Base-by-base conservation (phyloP, 2,113 vertebrate species). In the Prunella himalayana region DNA sequence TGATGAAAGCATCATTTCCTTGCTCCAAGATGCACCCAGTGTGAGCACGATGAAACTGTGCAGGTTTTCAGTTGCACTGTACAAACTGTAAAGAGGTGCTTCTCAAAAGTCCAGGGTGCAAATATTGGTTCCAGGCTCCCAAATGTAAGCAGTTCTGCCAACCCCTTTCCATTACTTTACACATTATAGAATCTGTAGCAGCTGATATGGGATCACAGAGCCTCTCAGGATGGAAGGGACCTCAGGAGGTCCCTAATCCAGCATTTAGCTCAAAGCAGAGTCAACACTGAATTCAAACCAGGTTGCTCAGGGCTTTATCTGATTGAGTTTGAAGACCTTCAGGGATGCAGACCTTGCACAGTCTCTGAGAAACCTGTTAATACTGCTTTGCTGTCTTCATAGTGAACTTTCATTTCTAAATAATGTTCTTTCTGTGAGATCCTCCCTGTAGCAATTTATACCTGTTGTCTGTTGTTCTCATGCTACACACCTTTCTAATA, bases 1-100 rank as follows among this genome's bases (percentile, higher is more conserved):
- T 86, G 54, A 73, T 0, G 0, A 88, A 88, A 90, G 68, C 17
- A 35, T 66, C 0, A 0, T 63, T 78, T 80, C 21, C 44, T 71
- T 86, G 35, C 60, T 84, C 12, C 44, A n/a, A 28, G 86, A 28
- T 59, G n/a, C 9, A 88, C 6, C 13, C 3, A 33, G 41, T 21
- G 24, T 37, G 28, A 81, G 44, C 39, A 20, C 33, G 63, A 7
- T 1, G 2, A 57, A 92, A 63, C 44, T 18, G 10, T 61, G 20
- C 27, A 37, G 16, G 19, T 53, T 92, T 63, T 79, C 61, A 66
- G 3, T 45, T 53, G 33, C 15, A 27, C 30, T 77, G 45, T 42
- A 17, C 39, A 50, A 49, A 24, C 28, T 47, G 18, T 45, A 9
- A 68, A 79, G 24, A 28, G 6, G 16, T 41, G 17, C 13, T 82